Evolutionary conservation across 2,888 invertebrate species (phyloP).

Genomic region (Zaprionus lineosus): DNA sequence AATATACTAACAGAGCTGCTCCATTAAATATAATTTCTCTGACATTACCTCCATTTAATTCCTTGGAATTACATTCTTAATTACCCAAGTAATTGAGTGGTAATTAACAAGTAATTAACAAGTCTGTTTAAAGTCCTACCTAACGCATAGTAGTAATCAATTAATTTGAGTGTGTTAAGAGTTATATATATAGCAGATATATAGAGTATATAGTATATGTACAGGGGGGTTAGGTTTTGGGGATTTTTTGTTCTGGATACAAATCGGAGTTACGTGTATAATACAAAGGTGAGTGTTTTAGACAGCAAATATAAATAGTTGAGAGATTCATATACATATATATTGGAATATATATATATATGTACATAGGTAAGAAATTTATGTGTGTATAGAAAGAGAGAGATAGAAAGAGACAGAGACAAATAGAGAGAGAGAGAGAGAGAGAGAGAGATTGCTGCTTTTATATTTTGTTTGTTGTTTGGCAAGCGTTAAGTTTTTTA

Average conservation of each 20-base stretch:
- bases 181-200: constrained; percentile 39
- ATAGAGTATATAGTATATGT: constrained; percentile 35
- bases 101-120: background rate
- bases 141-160: constrained; percentile 2
- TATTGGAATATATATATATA: constrained; percentile 4
- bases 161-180: background rate
- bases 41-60: background rate
- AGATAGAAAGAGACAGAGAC: constrained; percentile 20
- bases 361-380: no score
- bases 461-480: constrained; percentile 36
- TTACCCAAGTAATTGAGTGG: constrained; percentile 2
- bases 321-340: constrained; percentile 12
- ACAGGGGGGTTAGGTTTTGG: constrained; percentile 31
- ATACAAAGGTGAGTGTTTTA: constrained; percentile 48
- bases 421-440: constrained; percentile 12
- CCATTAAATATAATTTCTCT: background rate
- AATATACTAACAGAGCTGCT: background rate
- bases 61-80: constrained; percentile 4
- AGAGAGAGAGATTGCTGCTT: constrained; percentile 42
- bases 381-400: constrained; percentile 13
- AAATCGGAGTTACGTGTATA: constrained; percentile 54
- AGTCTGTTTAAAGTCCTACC: background rate
- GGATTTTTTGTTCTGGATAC: constrained; percentile 22
- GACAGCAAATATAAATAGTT: constrained; percentile 37
- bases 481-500: constrained; percentile 54